phyloP scores from a whole-genome alignment of 2,888 invertebrate species.

The Lasioglossum malachurum region DNA sequence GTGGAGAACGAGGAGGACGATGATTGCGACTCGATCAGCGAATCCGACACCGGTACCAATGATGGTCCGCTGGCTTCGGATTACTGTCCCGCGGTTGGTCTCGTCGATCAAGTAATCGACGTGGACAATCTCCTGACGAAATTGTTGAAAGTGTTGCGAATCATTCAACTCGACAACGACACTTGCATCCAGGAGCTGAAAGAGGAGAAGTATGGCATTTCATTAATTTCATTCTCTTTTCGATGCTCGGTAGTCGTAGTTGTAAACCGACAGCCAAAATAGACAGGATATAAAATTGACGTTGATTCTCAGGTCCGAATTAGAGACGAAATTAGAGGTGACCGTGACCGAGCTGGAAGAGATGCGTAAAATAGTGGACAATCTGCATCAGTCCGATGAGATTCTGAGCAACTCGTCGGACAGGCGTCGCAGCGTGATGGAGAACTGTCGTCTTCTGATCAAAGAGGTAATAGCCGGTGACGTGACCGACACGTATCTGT shows the following conservation, averaged over 20 bases:
- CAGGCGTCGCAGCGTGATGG: slow-evolving; percentile 75
- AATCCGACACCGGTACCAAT: slow-evolving; percentile 85
- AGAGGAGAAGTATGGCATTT: slow-evolving; percentile 87
- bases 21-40: slow-evolving; percentile 82
- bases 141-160: slow-evolving; percentile 90
- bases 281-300: not conserved
- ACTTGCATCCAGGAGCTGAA: slow-evolving; percentile 89
- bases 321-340: slow-evolving; percentile 80
- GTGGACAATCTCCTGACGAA: slow-evolving; percentile 91
- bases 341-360: slow-evolving; percentile 74
- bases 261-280: not conserved
- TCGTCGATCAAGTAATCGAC: slow-evolving; percentile 91
- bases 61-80: slow-evolving; percentile 84
- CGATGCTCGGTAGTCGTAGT: not conserved
- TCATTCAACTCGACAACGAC: slow-evolving; percentile 90
- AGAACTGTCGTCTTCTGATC: slow-evolving; percentile 76
- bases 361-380: slow-evolving; percentile 74
- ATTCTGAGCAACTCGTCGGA: slow-evolving; percentile 73
- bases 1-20: slow-evolving; percentile 83
- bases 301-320: slow-evolving; percentile 74
- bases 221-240: not conserved
- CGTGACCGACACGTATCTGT: slow-evolving; percentile 66
- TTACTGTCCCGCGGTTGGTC: slow-evolving; percentile 87
- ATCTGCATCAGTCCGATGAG: slow-evolving; percentile 73
- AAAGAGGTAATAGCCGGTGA: slow-evolving; percentile 75